Evolutionary conservation across 1,140 invertebrate genomes (phyloP).

Genomic region (Scaptomyza pallida): DNA sequence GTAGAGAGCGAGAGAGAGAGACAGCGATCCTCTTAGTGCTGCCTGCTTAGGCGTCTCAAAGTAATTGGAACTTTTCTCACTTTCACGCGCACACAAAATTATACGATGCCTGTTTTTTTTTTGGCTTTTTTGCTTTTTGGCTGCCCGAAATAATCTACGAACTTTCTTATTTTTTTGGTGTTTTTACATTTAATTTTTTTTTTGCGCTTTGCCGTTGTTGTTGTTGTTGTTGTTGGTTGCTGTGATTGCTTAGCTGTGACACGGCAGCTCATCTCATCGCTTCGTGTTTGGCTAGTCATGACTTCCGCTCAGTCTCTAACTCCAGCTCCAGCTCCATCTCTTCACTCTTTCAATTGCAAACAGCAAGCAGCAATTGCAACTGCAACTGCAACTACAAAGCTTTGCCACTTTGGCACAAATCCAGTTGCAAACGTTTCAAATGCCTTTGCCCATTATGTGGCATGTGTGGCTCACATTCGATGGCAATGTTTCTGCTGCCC

Average conservation of each 20-base stretch:
- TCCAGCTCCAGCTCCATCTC: background rate
- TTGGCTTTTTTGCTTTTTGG: constrained; percentile 46
- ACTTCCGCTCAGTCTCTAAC: constrained; percentile 65
- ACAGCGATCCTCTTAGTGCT: constrained; percentile 31
- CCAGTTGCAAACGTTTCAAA: constrained; percentile 46
- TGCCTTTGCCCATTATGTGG: constrained; percentile 71
- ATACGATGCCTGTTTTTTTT: constrained; percentile 47
- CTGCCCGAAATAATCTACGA: constrained; percentile 78
- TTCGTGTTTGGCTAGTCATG: constrained; percentile 80
- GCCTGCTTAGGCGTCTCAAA: constrained; percentile 44
- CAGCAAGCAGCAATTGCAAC: background rate
- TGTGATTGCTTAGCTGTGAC: constrained; percentile 43
- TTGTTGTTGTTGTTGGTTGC: constrained; percentile 23
- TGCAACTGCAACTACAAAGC: constrained; percentile 15
- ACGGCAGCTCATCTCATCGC: constrained; percentile 66
- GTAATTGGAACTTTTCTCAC: constrained; percentile 82
- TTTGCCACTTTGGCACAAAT: constrained; percentile 51
- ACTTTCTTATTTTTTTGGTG: constrained; percentile 73
- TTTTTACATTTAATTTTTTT: constrained; percentile 17
- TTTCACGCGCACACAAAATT: constrained; percentile 78
- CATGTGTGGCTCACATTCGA: constrained; percentile 65
- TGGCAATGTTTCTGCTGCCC: constrained; percentile 71
- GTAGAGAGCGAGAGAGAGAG: background rate
- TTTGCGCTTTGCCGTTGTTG: constrained; percentile 22
- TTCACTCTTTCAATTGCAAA: background rate